These are phyloP conservation scores for Phaonia tiefii DNA, from an alignment of 2,888 invertebrate species.

Conservation along the genomic window DNA sequence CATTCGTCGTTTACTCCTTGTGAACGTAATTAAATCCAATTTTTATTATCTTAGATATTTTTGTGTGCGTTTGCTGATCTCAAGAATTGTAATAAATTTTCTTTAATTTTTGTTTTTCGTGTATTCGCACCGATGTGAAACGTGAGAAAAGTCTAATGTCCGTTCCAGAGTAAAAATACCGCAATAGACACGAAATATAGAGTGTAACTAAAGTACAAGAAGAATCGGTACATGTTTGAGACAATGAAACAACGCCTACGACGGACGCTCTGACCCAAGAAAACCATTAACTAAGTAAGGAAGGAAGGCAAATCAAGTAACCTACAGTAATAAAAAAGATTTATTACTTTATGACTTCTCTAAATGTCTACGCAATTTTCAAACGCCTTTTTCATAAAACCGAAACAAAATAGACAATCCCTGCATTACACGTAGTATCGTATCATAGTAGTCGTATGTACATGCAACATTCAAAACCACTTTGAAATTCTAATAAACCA, in stretches of 20 bases:
- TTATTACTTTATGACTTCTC: constrained; percentile 67
- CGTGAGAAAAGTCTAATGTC: constrained; percentile 53
- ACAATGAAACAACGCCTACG: constrained; percentile 56
- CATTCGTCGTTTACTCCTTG: not conserved
- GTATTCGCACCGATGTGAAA: constrained; percentile 12
- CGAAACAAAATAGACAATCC: not conserved
- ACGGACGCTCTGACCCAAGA: constrained; percentile 16
- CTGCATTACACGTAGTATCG: not conserved
- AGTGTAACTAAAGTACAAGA: constrained; percentile 45
- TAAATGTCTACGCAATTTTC: constrained; percentile 65
- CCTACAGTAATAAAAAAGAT: constrained; percentile 66
- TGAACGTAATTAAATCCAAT: constrained; percentile 39
- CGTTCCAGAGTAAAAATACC: constrained; percentile 4
- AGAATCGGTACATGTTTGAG: constrained; percentile 41
- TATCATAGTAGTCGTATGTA: too few species aligned
- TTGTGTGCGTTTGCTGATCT: not conserved
- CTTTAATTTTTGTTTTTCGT: not conserved
- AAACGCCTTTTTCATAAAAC: constrained; percentile 40
- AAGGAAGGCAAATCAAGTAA: constrained; percentile 6
- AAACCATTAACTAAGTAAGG: constrained; percentile 25
- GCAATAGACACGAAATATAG: constrained; percentile 15
- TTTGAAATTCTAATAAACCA: not conserved
- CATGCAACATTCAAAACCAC: not conserved
- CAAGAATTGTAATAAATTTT: constrained; percentile 47
- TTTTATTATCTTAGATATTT: constrained; percentile 34